phyloP scores from a whole-genome alignment of 2,888 invertebrate species.

The Tiliacea aurago region DNA sequence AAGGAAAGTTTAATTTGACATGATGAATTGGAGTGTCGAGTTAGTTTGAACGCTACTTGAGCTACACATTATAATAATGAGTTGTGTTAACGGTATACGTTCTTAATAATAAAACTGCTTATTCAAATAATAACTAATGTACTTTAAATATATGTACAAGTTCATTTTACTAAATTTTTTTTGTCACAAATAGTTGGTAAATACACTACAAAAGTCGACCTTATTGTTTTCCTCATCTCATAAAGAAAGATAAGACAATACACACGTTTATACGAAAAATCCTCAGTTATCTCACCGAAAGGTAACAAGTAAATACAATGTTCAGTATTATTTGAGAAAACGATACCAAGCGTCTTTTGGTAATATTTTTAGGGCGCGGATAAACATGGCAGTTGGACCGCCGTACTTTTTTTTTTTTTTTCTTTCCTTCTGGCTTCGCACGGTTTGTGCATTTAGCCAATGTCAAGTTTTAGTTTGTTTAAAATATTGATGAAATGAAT shows the following conservation, averaged over 20 bases:
- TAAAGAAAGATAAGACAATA: constrained; percentile 43
- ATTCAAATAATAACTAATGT: too few relatives aligned
- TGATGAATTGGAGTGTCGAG: neutral
- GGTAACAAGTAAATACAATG: constrained; percentile 66
- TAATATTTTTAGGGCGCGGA: constrained; percentile 53
- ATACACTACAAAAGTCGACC: neutral
- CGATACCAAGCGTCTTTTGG: constrained; percentile 46
- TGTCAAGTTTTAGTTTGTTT: too few relatives aligned
- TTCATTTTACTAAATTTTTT: neutral
- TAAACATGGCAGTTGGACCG: neutral
- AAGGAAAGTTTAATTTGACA: neutral
- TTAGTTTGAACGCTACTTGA: neutral
- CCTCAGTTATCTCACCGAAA: constrained; percentile 34
- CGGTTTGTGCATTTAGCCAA: too few relatives aligned
- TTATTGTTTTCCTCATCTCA: constrained; percentile 30
- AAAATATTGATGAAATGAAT: too few relatives aligned
- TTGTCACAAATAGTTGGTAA: neutral
- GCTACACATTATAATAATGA: neutral
- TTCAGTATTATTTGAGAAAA: constrained; percentile 63
- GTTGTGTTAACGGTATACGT: neutral
- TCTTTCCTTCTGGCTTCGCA: too few relatives aligned
- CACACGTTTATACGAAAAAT: constrained; percentile 35
- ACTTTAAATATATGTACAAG: neutral
- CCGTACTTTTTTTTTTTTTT: too few relatives aligned
- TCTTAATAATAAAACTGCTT: too few relatives aligned